phyloP scores from a whole-genome alignment of 2,113 vertebrate species.

The Ammodytes dubius region DNA sequence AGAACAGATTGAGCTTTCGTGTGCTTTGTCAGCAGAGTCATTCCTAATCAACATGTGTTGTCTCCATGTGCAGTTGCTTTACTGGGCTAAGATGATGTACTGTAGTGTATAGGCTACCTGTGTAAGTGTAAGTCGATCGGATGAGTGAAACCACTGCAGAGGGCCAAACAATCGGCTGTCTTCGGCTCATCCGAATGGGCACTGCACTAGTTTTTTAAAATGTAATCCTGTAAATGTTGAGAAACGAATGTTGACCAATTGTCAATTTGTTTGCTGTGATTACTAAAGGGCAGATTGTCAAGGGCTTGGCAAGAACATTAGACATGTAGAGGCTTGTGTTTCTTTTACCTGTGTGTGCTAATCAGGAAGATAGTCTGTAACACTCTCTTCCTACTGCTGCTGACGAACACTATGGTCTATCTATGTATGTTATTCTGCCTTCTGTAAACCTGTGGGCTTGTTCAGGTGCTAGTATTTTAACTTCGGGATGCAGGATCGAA shows the following conservation, averaged over 20 bases:
- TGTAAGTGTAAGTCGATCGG: not conserved
- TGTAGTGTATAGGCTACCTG: constrained; percentile 29
- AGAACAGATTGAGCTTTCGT: constrained; percentile 8
- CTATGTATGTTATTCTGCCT: constrained; percentile 9
- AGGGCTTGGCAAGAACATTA: constrained; percentile 48
- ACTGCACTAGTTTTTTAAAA: no score
- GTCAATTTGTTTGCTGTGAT: not conserved
- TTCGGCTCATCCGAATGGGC: no score
- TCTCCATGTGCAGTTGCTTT: constrained; percentile 50
- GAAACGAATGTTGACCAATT: not conserved
- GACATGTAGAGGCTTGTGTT: constrained; percentile 62
- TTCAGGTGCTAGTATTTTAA: not conserved
- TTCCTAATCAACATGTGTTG: constrained; percentile 45
- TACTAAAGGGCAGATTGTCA: constrained; percentile 25
- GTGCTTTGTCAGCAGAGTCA: constrained; percentile 19
- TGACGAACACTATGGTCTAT: constrained; percentile 2
- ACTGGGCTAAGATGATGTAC: constrained; percentile 17
- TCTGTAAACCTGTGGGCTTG: constrained; percentile 1
- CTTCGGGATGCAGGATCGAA: not conserved
- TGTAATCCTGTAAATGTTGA: no score
- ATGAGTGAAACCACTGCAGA: constrained; percentile 49
- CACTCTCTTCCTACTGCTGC: constrained; percentile 3
- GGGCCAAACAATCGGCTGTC: no score
- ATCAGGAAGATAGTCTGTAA: constrained; percentile 27
- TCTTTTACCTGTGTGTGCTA: constrained; percentile 28